Conservation (phyloP, 2,113 vertebrate species). For the Thermophis baileyi region DNA sequence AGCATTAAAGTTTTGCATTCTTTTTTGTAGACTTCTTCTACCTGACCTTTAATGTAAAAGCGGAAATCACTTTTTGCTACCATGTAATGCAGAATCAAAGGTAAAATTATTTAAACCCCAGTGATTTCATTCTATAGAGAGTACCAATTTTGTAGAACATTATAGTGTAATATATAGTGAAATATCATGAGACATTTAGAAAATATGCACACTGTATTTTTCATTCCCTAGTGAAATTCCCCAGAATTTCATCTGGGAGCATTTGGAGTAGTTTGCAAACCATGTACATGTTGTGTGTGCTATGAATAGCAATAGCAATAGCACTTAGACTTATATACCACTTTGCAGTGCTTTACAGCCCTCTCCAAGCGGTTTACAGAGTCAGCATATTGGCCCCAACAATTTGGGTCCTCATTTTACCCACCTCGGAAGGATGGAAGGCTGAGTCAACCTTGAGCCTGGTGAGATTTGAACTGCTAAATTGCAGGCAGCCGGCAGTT, state of each 20-base stretch:
- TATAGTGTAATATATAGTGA: too few species aligned
- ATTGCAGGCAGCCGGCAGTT: too few species aligned
- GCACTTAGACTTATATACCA: too few species aligned
- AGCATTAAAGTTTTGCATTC: background rate
- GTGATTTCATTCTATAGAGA: constrained; percentile 1
- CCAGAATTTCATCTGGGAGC: background rate
- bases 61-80: background rate
- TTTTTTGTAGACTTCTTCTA: background rate
- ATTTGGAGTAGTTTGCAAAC: background rate
- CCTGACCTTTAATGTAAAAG: background rate
- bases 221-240: background rate
- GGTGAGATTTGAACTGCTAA: too few species aligned
- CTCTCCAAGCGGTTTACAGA: too few species aligned
- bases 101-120: background rate
- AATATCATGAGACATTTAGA: background rate
- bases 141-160: constrained; percentile 8
- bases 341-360: too few species aligned
- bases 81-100: constrained; percentile 7
- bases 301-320: background rate
- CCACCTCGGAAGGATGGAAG: too few species aligned
- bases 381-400: too few species aligned
- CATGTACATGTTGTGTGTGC: background rate
- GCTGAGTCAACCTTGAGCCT: too few species aligned
- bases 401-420: too few species aligned
- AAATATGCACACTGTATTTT: background rate